These are phyloP conservation scores for Charina bottae DNA, from an alignment of 2,113 vertebrate species.

Conservation along the genomic window DNA sequence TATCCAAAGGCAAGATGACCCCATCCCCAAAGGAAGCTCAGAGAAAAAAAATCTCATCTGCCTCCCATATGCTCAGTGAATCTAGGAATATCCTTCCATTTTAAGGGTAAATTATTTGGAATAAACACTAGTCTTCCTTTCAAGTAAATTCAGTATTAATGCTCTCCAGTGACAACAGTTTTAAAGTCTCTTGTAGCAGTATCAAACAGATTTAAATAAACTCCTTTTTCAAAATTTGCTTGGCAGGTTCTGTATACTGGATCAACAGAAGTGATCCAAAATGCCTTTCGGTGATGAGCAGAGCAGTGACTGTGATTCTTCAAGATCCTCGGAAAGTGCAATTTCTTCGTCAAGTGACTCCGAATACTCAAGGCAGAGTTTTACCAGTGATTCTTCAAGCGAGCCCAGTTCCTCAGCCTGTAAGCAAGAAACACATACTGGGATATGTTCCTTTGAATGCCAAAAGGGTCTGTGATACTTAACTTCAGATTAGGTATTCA, in stretches of 20 bases:
- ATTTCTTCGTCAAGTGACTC: constrained; percentile 82
- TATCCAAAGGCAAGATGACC: not conserved
- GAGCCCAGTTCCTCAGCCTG: constrained; percentile 89
- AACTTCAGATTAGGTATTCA: not conserved
- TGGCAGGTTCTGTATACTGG: constrained; percentile 58
- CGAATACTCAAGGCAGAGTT: constrained; percentile 86
- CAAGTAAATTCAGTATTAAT: not conserved
- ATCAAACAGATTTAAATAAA: not conserved
- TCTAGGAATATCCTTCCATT: not conserved
- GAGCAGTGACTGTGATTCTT: constrained; percentile 84
- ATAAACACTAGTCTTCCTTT: not conserved
- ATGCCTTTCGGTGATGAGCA: constrained; percentile 91
- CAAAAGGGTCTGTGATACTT: not conserved
- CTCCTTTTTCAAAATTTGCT: constrained; percentile 37
- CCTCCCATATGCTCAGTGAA: not conserved
- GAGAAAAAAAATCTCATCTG: not conserved
- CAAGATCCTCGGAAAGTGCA: constrained; percentile 80
- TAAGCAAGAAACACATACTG: constrained; percentile 68
- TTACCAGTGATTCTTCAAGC: constrained; percentile 89
- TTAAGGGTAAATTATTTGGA: not conserved
- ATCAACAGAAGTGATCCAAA: constrained; percentile 44
- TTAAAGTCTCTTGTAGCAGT: not conserved
- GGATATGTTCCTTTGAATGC: not conserved
- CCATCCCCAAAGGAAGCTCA: not conserved
- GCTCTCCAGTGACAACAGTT: not conserved